phyloP scores from a whole-genome alignment of 2,888 invertebrate species.

The Callyntrura guangdongensis region DNA sequence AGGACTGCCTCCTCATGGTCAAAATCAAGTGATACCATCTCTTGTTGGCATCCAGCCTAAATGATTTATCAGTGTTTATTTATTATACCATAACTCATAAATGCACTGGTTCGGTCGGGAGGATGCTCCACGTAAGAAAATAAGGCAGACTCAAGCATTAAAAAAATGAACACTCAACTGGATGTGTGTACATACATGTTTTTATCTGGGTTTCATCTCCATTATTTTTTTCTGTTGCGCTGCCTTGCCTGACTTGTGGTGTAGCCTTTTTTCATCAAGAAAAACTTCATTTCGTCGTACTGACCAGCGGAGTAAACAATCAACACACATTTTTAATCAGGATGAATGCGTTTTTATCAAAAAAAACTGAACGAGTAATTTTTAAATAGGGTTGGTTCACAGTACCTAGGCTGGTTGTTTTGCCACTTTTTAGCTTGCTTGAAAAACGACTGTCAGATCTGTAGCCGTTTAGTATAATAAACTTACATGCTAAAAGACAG shows the following conservation, averaged over 20 bases:
- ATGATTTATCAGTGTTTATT: constrained; percentile 76
- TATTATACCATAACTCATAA: constrained; percentile 70
- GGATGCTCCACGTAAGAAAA: not conserved
- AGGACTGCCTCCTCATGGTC: constrained; percentile 5
- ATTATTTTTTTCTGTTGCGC: not conserved
- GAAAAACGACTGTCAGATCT: too few relatives aligned
- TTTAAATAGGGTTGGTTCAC: not conserved
- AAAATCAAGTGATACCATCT: constrained; percentile 61
- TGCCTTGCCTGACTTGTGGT: not conserved
- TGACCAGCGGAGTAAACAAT: constrained; percentile 27
- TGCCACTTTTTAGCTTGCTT: not conserved
- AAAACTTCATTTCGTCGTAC: constrained; percentile 13
- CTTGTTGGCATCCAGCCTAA: constrained; percentile 70
- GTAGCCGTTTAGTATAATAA: too few relatives aligned
- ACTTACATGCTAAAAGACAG: too few relatives aligned
- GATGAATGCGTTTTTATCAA: constrained; percentile 32
- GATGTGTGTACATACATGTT: not conserved
- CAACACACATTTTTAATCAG: constrained; percentile 37
- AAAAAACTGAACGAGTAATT: not conserved
- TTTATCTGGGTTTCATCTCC: constrained; percentile 31
- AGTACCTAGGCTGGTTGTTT: not conserved
- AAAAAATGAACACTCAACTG: constrained; percentile 14
- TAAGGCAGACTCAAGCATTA: not conserved
- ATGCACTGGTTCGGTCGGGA: constrained; percentile 13
- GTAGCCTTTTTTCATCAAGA: not conserved